Percentiles rank a stretch among this genome's conserved stretches.
Evolutionary conservation across 2,113 vertebrate species (phyloP).

Genomic region (Gymnarchus niloticus): DNA sequence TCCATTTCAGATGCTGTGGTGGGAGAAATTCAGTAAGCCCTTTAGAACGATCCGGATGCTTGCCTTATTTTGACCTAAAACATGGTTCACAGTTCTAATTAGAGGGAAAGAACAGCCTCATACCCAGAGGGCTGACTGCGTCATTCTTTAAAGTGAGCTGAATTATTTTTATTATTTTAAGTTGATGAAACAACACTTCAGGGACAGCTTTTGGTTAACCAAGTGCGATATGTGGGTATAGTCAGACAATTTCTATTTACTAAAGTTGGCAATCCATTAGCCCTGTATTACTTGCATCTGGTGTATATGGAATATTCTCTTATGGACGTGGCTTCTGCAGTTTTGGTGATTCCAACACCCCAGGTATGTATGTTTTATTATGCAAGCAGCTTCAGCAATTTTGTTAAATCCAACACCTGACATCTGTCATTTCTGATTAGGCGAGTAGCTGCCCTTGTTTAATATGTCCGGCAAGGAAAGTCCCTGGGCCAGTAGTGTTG

Average conservation of each 20-base stretch:
- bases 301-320: background rate
- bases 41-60: background rate
- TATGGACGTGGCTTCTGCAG: background rate
- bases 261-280: background rate
- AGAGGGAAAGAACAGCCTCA: background rate
- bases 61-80: background rate
- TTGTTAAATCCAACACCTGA: background rate
- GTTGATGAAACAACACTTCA: background rate
- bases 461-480: background rate
- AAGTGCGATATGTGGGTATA: background rate
- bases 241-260: background rate
- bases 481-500: background rate
- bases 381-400: background rate
- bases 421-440: background rate
- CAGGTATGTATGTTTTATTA: background rate
- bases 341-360: background rate
- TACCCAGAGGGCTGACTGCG: background rate
- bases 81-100: background rate
- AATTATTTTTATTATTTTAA: background rate
- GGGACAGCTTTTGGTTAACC: background rate
- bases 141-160: background rate
- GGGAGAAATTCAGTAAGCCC: background rate
- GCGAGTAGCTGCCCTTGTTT: constrained; percentile 1
- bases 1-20: background rate
- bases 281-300: background rate